phyloP scores from a whole-genome alignment of 2,797 vertebrate genomes.

The Hyperoplus immaculatus region DNA sequence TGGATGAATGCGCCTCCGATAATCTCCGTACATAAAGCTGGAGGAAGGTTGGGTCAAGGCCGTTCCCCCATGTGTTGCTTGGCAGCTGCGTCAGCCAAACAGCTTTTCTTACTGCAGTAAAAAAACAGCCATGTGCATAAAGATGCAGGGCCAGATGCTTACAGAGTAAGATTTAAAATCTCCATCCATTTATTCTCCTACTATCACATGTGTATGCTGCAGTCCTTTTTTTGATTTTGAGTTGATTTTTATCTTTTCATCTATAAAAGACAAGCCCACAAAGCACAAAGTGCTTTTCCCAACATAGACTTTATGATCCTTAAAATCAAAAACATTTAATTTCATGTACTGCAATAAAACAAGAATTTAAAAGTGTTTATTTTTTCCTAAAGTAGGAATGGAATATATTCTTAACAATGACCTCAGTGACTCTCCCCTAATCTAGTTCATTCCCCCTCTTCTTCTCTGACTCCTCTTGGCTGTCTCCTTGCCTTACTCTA shows the following conservation, averaged over 20 bases:
- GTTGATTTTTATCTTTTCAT: constrained; percentile 37
- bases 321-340: constrained; percentile 52
- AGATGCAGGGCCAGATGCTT: constrained; percentile 71
- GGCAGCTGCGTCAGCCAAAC: constrained; percentile 65
- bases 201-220: constrained; percentile 45
- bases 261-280: constrained; percentile 52
- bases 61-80: constrained; percentile 64
- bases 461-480: constrained; percentile 48
- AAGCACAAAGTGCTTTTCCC: constrained; percentile 63
- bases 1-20: constrained; percentile 34
- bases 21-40: constrained; percentile 37
- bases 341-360: constrained; percentile 49
- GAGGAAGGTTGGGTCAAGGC: constrained; percentile 37
- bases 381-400: constrained; percentile 23
- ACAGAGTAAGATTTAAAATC: constrained; percentile 63
- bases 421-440: constrained; percentile 49
- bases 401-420: constrained; percentile 59
- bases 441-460: constrained; percentile 40
- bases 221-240: constrained; percentile 18
- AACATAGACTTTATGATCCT: constrained; percentile 55
- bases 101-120: constrained; percentile 60
- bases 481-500: constrained; percentile 40
- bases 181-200: constrained; percentile 40
- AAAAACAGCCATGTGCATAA: constrained; percentile 58
- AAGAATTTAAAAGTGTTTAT: constrained; percentile 5